Evolutionary conservation across 2,113 vertebrate genomes (phyloP), one percentile per base, ranked within the genome.

Genomic region (Antennarius striatus): DNA sequence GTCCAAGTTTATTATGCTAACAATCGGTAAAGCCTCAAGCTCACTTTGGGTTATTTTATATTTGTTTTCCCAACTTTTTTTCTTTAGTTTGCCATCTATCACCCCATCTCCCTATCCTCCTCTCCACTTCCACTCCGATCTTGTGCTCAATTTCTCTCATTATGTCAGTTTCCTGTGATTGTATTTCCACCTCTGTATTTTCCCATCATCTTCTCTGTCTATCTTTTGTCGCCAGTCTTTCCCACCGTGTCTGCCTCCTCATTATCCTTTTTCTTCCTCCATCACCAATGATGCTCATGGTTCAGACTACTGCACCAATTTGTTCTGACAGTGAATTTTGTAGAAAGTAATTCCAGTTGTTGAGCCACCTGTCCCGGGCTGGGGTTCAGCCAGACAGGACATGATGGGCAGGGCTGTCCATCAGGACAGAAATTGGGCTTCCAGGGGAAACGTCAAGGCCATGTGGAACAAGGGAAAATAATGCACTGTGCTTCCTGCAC

Each of bases 241-340:
- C 64, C 67, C 59, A 60, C 64, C 28, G 29, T 13, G 47, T 64
- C 71, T 61, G 46, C 61, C 67, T 69, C 59, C 77, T 84, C 74
- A 81, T 84, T 85, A 87, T 62, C 60, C 56, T 32, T 46, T 73
- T 45, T 68, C 73, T 13, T 43, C 56, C 59, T 71, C 77, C 75
- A 81, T 88, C 53, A 68, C 56, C 62, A 64, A 68, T 29, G n/a
- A 78, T 71, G 68, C 68, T 71, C 54, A 56, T 22, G 53, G 45
- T 83, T 84, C 71, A 66, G 64, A 61, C 72, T 63, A 54, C 63
- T 71, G 79, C 80, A 77, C 68, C 71, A 84, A 81, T 83, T 81
- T 85, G 61, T 63, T 68, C 63, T 36, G 82, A 86, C 78, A 81
- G 66, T 52, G 62, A 82, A 77, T 73, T 77, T 73, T 77, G 84